Conservation (phyloP, 64 coral and sea anemone species). For the Pocillopora verrucosa region DNA sequence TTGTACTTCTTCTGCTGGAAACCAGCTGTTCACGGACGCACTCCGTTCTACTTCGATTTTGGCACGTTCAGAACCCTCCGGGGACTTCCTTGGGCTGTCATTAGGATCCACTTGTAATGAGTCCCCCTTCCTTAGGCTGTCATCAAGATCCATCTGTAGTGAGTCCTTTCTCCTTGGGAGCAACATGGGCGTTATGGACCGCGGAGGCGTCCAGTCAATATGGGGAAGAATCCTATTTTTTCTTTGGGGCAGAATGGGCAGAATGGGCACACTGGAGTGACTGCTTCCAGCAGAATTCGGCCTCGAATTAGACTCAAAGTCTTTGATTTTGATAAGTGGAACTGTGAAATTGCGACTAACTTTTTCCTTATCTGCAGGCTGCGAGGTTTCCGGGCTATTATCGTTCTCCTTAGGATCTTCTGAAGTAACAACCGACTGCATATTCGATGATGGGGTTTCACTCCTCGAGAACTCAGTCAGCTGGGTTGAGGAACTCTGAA, state of each 20-base stretch:
- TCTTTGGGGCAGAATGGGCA: background rate
- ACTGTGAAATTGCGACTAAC: too few relatives aligned
- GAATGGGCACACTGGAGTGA: background rate
- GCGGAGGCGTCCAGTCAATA: background rate
- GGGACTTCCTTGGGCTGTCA: background rate
- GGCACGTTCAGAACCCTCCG: conserved; percentile 13
- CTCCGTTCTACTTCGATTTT: background rate
- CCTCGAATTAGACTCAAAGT: background rate
- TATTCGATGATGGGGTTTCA: background rate
- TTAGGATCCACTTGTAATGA: background rate
- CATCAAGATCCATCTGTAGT: background rate
- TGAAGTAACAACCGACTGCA: background rate
- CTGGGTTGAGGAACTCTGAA: background rate
- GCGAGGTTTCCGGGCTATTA: background rate
- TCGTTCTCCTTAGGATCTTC: background rate
- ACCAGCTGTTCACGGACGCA: conserved; percentile 28
- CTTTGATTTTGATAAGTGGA: background rate
- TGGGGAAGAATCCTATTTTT: background rate
- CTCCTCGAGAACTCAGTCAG: background rate
- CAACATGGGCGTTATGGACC: conserved; percentile 4
- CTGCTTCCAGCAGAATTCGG: background rate
- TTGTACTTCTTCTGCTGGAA: conserved; percentile 37
- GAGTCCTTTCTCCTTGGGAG: background rate
- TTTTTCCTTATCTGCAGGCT: too few relatives aligned
- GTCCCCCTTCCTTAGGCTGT: background rate